Conservation (phyloP, 2,888 invertebrate species). For the Petrophora chlorosata region DNA sequence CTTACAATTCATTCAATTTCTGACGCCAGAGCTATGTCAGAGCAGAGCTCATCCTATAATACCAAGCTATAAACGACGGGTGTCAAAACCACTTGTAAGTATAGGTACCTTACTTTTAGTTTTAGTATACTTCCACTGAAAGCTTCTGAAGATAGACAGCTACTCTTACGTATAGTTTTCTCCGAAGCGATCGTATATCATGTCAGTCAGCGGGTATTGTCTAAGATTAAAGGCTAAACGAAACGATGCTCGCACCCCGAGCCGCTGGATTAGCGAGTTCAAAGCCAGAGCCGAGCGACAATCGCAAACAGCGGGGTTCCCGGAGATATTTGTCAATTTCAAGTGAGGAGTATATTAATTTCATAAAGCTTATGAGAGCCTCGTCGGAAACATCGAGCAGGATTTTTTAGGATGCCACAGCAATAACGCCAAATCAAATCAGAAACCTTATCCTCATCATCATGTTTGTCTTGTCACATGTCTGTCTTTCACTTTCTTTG, state of each 20-base stretch:
- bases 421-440: too few species aligned
- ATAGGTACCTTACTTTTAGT: too few species aligned
- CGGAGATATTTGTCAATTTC: slow-evolving; percentile 10
- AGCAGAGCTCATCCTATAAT: too few species aligned
- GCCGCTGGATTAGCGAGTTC: slow-evolving; percentile 11
- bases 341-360: background rate
- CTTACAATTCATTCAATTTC: too few species aligned
- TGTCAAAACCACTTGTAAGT: too few species aligned
- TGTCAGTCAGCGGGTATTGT: slow-evolving; percentile 19
- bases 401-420: too few species aligned
- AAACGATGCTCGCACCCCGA: slow-evolving; percentile 6
- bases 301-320: slow-evolving; percentile 11
- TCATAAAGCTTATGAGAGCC: background rate
- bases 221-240: slow-evolving; percentile 16
- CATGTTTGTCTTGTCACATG: too few species aligned
- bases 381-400: too few species aligned
- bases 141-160: background rate
- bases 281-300: slow-evolving; percentile 6
- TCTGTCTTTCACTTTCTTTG: too few species aligned
- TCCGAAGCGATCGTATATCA: slow-evolving; percentile 17
- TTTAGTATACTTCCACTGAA: background rate
- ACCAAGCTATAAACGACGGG: too few species aligned
- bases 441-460: too few species aligned
- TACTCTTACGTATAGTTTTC: slow-evolving; percentile 10
- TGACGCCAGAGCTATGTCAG: too few species aligned